Conservation (phyloP, 2,888 invertebrate genomes). For the Quadroppia sp. region DNA sequence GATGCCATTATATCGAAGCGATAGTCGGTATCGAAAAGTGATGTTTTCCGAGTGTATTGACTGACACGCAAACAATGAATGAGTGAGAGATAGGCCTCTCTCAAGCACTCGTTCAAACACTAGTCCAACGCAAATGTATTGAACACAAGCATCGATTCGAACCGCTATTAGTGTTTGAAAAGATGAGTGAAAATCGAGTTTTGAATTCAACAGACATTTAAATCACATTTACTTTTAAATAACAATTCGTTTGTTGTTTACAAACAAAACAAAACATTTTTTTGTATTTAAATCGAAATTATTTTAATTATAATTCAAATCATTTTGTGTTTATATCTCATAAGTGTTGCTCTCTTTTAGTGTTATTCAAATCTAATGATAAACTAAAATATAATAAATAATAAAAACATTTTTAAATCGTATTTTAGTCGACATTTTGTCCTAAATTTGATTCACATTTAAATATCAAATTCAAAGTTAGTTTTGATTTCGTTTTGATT, state of each 20-base stretch:
- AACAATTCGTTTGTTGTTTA: neutral
- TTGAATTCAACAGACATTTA: too few relatives aligned
- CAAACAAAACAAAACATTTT: neutral
- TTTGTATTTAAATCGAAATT: too few relatives aligned
- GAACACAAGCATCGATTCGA: neutral
- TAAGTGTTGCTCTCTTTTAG: neutral
- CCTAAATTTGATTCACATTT: neutral
- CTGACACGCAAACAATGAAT: constrained; percentile 4
- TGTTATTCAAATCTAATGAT: neutral
- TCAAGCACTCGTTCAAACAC: neutral
- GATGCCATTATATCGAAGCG: neutral
- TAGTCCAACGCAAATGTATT: neutral
- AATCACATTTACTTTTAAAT: too few relatives aligned
- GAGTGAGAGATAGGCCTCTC: neutral
- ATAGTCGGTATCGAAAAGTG: neutral
- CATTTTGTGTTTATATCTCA: neutral
- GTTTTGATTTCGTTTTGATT: neutral
- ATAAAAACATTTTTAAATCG: neutral
- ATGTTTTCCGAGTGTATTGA: neutral
- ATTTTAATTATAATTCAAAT: too few relatives aligned
- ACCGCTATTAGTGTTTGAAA: neutral
- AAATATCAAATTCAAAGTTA: neutral
- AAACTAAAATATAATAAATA: neutral
- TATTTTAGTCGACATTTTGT: constrained; percentile 9
- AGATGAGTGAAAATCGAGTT: neutral